Base-by-base conservation (phyloP, 2,797 vertebrate genomes). In the Scomberomorus guttatus region DNA sequence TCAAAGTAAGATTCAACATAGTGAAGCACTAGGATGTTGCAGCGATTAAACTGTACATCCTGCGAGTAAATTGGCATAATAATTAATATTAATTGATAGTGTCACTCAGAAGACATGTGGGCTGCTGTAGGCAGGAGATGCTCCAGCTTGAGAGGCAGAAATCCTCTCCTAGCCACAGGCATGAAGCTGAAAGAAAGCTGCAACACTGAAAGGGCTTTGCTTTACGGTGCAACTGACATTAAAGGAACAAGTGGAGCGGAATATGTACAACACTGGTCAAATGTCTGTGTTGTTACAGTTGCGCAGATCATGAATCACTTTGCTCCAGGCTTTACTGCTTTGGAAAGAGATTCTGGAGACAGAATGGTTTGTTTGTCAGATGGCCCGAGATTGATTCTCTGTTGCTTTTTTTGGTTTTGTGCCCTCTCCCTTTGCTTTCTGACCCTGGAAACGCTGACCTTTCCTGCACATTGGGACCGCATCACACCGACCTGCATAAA, bases 151-250 rank as follows among this genome's bases (percentile, higher is more conserved):
- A 75, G 60, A 84, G 59, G 62, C 63, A 84, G 22, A 84, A 81
- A 88, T 77, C 34, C 52, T 77, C 64, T 75, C 20, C n/a, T 62
- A 42, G 74, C 80, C 75, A 75, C 70, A 34, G 76, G 81, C 76
- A 1, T 71, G 55, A 67, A 61, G 44, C 14, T 44, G 20, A 82
- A 77, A 56, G 13, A 78, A 79, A 58, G 60, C 68, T 72, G 67
- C 73, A 80, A 13, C 62, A 4, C 12, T 75, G 56, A 83, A 88
- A 70, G 58, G 66, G 44, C 50, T 42, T 55, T 75, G 25, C 66
- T 89, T 89, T 85, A 79, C 79, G 68, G 56, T 79, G 50, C 70
- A 50, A 8, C 65, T 92, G 80, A 87, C 84, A 75, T 88, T 91
- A 83, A 88, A 87, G 59, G 63, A 90, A 55, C 68, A 79, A 81